Base-by-base conservation (phyloP, 2,113 vertebrate genomes). In the Podilymbus podiceps region DNA sequence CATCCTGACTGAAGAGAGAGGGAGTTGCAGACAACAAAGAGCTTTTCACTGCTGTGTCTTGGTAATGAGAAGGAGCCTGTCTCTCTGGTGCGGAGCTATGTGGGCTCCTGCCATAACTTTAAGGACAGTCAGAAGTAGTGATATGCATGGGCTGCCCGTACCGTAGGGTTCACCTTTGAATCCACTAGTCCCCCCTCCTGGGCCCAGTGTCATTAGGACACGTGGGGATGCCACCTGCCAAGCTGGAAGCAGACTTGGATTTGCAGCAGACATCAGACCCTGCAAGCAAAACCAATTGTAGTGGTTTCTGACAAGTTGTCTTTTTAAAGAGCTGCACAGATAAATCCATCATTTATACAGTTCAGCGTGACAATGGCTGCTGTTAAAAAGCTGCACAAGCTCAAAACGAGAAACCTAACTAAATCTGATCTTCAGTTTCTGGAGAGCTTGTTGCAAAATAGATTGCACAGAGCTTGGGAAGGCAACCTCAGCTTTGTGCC, bases 101-200 rank as follows among this genome's bases (percentile, higher is more conserved):
- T 12, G 35, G 23, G 31, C 19, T 25, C 15, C 14, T 12, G 8
- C 4, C 31, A 31, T n/a, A 31, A 28, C 35, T 21, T 55, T 15
- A 19, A 42, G 38, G 35, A 56, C 6, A 40, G 62, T 8, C 31
- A 20, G n/a, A 53, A 63, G 44, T 3, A 60, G 22, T 3, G 13
- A 40, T 9, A 8, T 21, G 19, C 58, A 30, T 28, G 10, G 49
- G n/a, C 19, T 80, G 16, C 17, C 20, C 0, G 2, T 25, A 16
- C 59, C 3, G 1, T 8, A 15, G 27, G 25, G 31, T 31, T 78
- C 59, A 6, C 22, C 59, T 53, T 50, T 31, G 20, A 24, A 53
- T 24, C 15, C 23, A 2, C 16, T 2, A 11, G 11, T 46, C 14
- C 2, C 14, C 2, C 4, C 33, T 74, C 9, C 28, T 35, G 25